Evolutionary conservation across 2,888 invertebrate genomes (phyloP), one percentile per base, ranked within the genome.

Genomic region (Brachyopa scutellaris): DNA sequence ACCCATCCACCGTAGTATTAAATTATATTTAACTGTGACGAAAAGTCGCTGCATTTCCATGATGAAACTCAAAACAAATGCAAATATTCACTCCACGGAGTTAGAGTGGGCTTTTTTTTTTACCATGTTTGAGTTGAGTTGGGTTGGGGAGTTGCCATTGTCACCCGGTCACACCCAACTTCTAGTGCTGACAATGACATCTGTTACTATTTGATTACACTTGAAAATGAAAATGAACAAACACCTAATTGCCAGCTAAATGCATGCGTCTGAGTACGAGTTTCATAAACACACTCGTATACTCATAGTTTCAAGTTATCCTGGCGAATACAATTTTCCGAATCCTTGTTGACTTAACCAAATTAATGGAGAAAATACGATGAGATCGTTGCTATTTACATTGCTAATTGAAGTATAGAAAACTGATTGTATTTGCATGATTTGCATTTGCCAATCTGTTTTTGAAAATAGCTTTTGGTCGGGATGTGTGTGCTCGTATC

Each of bases 301-400:
- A n/a, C n/a, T n/a, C n/a, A n/a, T n/a, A n/a, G n/a, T n/a, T n/a
- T n/a, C n/a, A 45, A 26, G 26, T 26, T 6, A 26, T 5, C 26
- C 6, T 26, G 26, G 26, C 26, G 19, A 49, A 33, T 21, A 64
- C 21, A 31, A 23, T 33, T 73, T 57, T 33, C 36, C 23, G 29
- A 51, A 42, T 53, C 31, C 53, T 51, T 77, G 82, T 82, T 77
- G 70, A 77, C 77, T 66, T 82, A 82, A 82, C 77, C 77, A 82
- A 76, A 70, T 82, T 82, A 82, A 77, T 82, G 70, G 82, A 15
- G 51, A 82, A 77, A 70, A 82, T 77, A 77, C n/a, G n/a, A n/a
- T n/a, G 38, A 82, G 82, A 77, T 82, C 82, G 66, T 82, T 66
- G 70, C 11, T 82, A 72, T 82, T 82, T 82, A 77, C 82, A 82